Base-by-base conservation (phyloP, 2,888 invertebrate species). In the Agrochola lychnidis region DNA sequence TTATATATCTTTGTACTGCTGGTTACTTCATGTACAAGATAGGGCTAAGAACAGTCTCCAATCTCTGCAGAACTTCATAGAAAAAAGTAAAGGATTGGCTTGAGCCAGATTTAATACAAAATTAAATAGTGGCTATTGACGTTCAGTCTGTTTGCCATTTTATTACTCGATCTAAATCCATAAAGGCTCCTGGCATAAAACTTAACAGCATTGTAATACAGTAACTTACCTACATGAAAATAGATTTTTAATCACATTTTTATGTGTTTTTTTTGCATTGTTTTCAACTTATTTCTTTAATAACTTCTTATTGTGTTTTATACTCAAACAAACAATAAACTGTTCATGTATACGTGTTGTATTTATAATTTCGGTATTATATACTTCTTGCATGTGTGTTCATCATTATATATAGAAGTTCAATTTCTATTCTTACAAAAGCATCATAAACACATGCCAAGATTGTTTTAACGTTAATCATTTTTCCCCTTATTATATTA, bases 271-370 rank as follows among this genome's bases (percentile, higher is more conserved):
- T 69, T 45, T 25, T 78, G 25, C 16, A 36, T 62, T 61, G n/a
- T 36, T 61, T 62, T 70, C 6, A 25, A 45, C 0, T 19, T n/a
- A n/a, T 40, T 7, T 19, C 19, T 51, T 16, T 14, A 68, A 36
- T 2, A 61, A 19, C 25, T 25, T 30, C 16, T 30, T 22, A 77
- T 42, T 59, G n/a, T 74, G n/a, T 59, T 76, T 57, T 30, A 7
- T 59, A 68, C 3, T n/a, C 1, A n/a, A 78, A 19, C 9, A 51
- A 79, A 59, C 51, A 69, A 59, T 68, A 42, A 78, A n/a, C 40
- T 51, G 22, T 22, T 30, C 19, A 45, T 6, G 2, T 42, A n/a
- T 16, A 22, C 4, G 42, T 61, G 22, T 48, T 56, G 16, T 30
- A 56, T 30, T 62, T 16, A n/a, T 48, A 4, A 61, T 70, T 45